Conservation (phyloP, 1,140 invertebrate species). For the Camponotus pennsylvanicus region DNA sequence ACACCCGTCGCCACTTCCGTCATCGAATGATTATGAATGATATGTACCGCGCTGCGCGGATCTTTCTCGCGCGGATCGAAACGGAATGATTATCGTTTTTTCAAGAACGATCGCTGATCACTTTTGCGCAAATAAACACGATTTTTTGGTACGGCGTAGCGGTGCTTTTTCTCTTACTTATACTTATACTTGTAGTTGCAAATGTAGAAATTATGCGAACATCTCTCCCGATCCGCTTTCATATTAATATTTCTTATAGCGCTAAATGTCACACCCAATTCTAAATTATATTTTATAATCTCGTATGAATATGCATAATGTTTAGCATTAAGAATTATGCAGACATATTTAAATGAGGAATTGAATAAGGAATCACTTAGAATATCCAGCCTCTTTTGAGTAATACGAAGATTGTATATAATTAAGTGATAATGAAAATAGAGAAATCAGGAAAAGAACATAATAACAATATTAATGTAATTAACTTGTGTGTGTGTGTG, state of each 20-base stretch:
- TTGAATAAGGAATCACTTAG: not conserved
- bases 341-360: conserved; percentile 11
- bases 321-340: not conserved
- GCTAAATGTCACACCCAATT: not conserved
- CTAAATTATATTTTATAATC: not conserved
- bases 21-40: conserved; percentile 65
- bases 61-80: not conserved
- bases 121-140: not conserved
- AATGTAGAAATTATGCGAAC: not conserved
- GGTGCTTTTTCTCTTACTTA: not conserved
- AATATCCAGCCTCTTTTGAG: not conserved
- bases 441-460: not conserved
- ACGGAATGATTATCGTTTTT: not conserved
- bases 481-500: not conserved
- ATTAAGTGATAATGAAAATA: conserved; percentile 22
- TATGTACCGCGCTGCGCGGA: not conserved
- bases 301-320: not conserved
- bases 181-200: conserved; percentile 1
- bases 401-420: not conserved
- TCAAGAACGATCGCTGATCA: not conserved
- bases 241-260: not conserved
- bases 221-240: not conserved
- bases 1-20: conserved; percentile 52
- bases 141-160: not conserved
- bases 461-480: conserved; percentile 1